These are phyloP conservation scores for Hemicrepidius hirtus DNA, from an alignment of 2,888 invertebrate species.

Conservation along the genomic window DNA sequence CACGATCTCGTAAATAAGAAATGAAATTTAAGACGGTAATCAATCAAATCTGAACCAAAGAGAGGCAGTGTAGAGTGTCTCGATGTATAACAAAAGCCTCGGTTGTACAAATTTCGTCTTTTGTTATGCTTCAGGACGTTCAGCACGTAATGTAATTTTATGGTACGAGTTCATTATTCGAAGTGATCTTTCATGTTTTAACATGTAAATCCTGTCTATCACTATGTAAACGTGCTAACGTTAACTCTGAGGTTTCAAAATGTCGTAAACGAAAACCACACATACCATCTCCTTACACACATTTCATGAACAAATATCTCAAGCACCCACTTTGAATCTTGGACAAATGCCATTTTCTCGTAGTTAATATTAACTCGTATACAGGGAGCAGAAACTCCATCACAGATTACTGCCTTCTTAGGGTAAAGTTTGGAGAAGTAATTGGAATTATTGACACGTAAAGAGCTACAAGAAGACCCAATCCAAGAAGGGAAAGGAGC, in stretches of 20 bases:
- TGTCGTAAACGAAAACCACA: too few relatives aligned
- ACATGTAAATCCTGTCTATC: not conserved
- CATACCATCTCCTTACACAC: too few relatives aligned
- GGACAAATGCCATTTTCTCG: too few relatives aligned
- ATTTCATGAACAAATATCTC: too few relatives aligned
- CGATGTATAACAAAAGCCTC: not conserved
- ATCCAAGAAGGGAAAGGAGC: too few relatives aligned
- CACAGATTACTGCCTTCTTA: too few relatives aligned
- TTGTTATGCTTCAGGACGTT: not conserved
- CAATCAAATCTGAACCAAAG: constrained; percentile 6
- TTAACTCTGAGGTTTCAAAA: not conserved
- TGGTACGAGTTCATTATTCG: constrained; percentile 2
- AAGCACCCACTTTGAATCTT: too few relatives aligned
- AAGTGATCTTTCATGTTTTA: constrained; percentile 4
- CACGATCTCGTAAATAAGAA: not conserved
- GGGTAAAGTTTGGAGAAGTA: too few relatives aligned
- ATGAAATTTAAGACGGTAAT: not conserved
- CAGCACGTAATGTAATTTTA: constrained; percentile 5
- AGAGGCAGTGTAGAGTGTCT: not conserved
- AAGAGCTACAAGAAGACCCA: too few relatives aligned
- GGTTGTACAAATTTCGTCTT: not conserved
- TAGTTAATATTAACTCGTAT: too few relatives aligned
- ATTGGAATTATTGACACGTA: too few relatives aligned
- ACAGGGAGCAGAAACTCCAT: too few relatives aligned
- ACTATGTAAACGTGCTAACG: not conserved